Evolutionary conservation across 2,113 vertebrate genomes (phyloP).

Genomic region (Taxidea taxus): DNA sequence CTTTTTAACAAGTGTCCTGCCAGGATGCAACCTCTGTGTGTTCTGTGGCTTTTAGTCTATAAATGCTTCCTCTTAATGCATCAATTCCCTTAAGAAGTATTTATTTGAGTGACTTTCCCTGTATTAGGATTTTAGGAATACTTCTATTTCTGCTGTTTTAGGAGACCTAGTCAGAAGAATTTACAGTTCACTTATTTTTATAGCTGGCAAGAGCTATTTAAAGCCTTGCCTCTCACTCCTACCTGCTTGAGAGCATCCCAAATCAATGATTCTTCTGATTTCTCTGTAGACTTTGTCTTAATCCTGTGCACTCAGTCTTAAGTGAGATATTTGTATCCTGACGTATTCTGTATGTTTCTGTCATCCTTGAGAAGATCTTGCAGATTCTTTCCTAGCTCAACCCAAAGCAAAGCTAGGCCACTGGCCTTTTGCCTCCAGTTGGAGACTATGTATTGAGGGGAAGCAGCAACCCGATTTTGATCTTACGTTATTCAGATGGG

Average conservation of each 20-base stretch:
- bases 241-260: not conserved
- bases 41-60: conserved; percentile 36
- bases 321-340: conserved; percentile 55
- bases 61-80: conserved; percentile 63
- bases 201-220: conserved; percentile 46
- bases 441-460: not conserved
- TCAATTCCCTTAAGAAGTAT: conserved; percentile 56
- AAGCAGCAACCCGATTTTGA: not conserved
- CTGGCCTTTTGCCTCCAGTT: not conserved
- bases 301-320: not conserved
- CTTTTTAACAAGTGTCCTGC: conserved; percentile 58
- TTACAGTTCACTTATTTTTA: conserved; percentile 54
- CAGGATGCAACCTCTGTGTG: conserved; percentile 39
- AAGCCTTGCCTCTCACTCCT: not conserved
- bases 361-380: conserved; percentile 57
- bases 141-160: conserved; percentile 39
- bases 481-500: not conserved
- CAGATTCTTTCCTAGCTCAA: not conserved
- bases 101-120: conserved; percentile 39
- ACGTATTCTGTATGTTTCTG: conserved; percentile 50
- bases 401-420: not conserved
- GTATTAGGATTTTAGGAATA: conserved; percentile 31
- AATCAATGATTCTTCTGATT: not conserved
- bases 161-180: conserved; percentile 43
- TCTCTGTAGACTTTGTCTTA: conserved; percentile 38